These are phyloP conservation scores for Polypterus senegalus DNA, from an alignment of 2,113 vertebrate genomes.

Conservation along the genomic window DNA sequence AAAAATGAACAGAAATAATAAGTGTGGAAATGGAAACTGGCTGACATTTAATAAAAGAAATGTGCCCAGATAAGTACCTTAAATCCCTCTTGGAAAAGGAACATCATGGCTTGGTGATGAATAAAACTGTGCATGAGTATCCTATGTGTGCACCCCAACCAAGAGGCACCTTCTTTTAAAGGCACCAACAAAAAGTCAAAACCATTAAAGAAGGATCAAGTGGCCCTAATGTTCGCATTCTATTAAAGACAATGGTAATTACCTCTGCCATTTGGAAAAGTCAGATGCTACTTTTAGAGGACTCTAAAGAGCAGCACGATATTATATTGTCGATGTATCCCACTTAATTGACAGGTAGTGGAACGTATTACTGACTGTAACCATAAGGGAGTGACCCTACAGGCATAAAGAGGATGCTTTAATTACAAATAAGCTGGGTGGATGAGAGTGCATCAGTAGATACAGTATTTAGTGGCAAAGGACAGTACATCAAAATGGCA, in stretches of 20 bases:
- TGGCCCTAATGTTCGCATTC: slow-evolving; percentile 66
- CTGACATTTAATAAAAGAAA: slow-evolving; percentile 15
- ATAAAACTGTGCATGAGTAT: background rate
- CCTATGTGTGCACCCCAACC: slow-evolving; percentile 13
- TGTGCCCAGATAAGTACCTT: slow-evolving; percentile 5
- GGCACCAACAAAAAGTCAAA: slow-evolving; percentile 49
- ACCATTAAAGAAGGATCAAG: slow-evolving; percentile 66
- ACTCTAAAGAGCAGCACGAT: slow-evolving; percentile 41
- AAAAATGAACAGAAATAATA: slow-evolving; percentile 6
- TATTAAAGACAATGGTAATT: slow-evolving; percentile 74
- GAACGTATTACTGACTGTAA: background rate
- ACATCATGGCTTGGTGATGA: background rate
- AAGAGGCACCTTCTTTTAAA: slow-evolving; percentile 24
- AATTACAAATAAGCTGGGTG: too few relatives aligned
- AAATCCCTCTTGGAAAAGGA: slow-evolving; percentile 6
- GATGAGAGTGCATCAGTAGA: too few relatives aligned
- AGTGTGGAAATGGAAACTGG: background rate
- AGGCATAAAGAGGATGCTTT: too few relatives aligned
- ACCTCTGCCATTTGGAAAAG: slow-evolving; percentile 68
- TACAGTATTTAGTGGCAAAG: too few relatives aligned
- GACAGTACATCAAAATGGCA: too few relatives aligned
- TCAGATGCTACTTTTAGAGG: slow-evolving; percentile 47
- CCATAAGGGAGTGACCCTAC: background rate
- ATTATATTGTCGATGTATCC: slow-evolving; percentile 25
- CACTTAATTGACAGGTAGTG: slow-evolving; percentile 19